Evolutionary conservation across 1,140 invertebrate genomes (phyloP), one percentile per base, ranked within the genome.

Genomic region (Holotrichia oblita): DNA sequence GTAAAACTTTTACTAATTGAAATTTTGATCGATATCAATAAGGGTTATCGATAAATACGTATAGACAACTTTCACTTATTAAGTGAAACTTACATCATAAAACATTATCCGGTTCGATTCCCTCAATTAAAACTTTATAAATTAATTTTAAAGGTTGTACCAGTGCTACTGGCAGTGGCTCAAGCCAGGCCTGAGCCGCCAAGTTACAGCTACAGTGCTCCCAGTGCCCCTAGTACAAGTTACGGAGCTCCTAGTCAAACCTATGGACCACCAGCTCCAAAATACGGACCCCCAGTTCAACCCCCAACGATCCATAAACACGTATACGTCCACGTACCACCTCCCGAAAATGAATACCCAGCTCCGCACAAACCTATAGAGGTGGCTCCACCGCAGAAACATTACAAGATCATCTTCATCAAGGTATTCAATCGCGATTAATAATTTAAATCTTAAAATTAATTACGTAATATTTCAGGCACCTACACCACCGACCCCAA

Each of bases 341-440:
- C 94, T 20, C 94, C 94, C 84, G 94, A 96, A 85, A 93, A 93
- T 0, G 92, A 94, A 83, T 92, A 93, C 84, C 90, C 91, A 42
- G 88, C 90, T 2, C 91, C 93, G 2, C 91, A 87, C 81, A 91
- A 91, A 87, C 90, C 87, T 40, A 90, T 92, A 79, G 87, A 89
- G 61, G 90, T 92, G 27, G 90, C 92, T 72, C 91, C 94, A 8
- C 93, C 94, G 9, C 94, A 95, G 84, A 96, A 96, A 83, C 94
- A 96, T 84, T 96, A 96, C 90, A 95, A 95, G 86, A 96, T 96
- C 81, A 93, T 96, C 44, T 96, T 96, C 89, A 96, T 96, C 85
- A 95, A 95, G 87, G 80, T 80, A 79, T 0, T 12, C 6, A 34
- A 69, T 69, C 6, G 12, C 17, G 6, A 17, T 17, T 22, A 48